Conservation (phyloP, 2,113 vertebrate species). For the Excalfactoria chinensis region DNA sequence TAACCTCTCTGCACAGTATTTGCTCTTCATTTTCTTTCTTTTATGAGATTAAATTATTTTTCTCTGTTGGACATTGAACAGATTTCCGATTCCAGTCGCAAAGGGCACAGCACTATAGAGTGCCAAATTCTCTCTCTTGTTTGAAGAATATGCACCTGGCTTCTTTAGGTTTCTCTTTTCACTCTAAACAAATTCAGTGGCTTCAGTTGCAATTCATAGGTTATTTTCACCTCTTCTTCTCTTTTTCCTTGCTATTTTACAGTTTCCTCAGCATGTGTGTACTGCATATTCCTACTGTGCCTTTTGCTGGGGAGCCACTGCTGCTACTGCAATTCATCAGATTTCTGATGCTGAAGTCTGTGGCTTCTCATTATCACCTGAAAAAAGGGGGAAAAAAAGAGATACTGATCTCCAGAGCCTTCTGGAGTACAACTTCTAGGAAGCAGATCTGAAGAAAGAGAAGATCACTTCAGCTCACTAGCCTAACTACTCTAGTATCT, state of each 20-base stretch:
- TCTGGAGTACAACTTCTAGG: neutral
- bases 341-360: neutral
- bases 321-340: slow-evolving; percentile 12
- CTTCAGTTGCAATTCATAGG: neutral
- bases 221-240: slow-evolving; percentile 23
- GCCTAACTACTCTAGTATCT: neutral
- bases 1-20: slow-evolving; percentile 26
- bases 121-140: neutral
- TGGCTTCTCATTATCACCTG: neutral
- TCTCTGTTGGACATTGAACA: slow-evolving; percentile 28
- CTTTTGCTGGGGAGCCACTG: neutral
- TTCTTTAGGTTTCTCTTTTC: slow-evolving; percentile 27
- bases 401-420: neutral
- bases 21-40: slow-evolving; percentile 23
- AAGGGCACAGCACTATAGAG: slow-evolving; percentile 54
- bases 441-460: neutral
- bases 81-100: neutral
- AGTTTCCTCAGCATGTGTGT: neutral
- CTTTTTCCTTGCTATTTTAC: slow-evolving; percentile 35
- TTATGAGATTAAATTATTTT: slow-evolving; percentile 40
- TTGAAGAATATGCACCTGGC: neutral
- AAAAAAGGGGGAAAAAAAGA: neutral
- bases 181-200: slow-evolving; percentile 1
- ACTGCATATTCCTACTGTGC: neutral
- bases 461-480: neutral